phyloP scores from a whole-genome alignment of 2,888 invertebrate genomes.

The Pemphredon lugubris region DNA sequence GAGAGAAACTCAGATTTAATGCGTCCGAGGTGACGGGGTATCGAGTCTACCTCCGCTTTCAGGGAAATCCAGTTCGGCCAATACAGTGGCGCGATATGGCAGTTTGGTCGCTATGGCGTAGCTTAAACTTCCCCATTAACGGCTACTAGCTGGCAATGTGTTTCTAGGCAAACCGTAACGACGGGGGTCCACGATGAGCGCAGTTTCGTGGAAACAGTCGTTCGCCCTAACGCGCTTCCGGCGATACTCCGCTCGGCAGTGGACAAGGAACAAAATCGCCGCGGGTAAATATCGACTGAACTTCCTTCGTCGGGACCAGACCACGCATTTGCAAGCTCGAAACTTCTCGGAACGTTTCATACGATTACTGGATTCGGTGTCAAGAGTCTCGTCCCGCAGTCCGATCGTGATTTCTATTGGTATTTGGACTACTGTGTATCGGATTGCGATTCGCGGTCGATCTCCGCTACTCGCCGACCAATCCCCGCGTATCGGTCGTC shows the following conservation, averaged over 20 bases:
- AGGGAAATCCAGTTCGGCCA: constrained; percentile 41
- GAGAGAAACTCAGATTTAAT: constrained; percentile 7
- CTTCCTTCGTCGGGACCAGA: constrained; percentile 27
- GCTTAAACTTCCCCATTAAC: constrained; percentile 65
- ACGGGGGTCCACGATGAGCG: constrained; percentile 39
- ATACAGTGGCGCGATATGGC: constrained; percentile 40
- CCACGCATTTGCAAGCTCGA: constrained; percentile 3
- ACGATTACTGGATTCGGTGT: background rate
- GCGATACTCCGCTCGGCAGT: constrained; percentile 18
- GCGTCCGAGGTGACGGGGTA: constrained; percentile 15
- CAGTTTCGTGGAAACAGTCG: constrained; percentile 55
- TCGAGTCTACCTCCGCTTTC: constrained; percentile 34
- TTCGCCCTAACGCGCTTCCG: constrained; percentile 52
- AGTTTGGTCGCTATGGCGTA: constrained; percentile 34
- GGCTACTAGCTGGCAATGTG: constrained; percentile 49
- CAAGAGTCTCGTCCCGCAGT: background rate
- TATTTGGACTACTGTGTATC: too few species aligned
- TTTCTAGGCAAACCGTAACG: constrained; percentile 52
- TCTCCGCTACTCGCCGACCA: too few species aligned
- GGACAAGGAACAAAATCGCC: constrained; percentile 34
- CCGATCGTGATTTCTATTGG: background rate
- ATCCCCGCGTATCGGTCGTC: too few species aligned
- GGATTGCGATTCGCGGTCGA: too few species aligned
- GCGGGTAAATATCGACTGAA: constrained; percentile 16
- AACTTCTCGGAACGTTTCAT: constrained; percentile 7